Percentiles rank a stretch among this genome's conserved stretches.
phyloP scores from a whole-genome alignment of 2,797 vertebrate genomes.

The Anas capensis region DNA sequence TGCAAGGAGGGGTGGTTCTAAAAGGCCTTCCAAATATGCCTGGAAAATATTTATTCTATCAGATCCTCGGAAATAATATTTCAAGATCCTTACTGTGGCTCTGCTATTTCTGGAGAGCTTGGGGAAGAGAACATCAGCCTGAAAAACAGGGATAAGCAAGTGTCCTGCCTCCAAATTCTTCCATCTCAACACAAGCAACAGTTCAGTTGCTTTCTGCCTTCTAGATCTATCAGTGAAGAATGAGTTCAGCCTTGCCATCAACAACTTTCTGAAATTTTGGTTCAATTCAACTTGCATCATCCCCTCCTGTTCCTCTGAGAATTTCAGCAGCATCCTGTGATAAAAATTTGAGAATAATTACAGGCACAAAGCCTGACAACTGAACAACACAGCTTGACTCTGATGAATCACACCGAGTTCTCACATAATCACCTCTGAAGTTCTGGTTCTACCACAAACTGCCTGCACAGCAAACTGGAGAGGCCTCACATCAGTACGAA shows the following conservation, averaged over 20 bases:
- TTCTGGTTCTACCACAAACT: not conserved
- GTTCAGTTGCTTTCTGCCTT: not conserved
- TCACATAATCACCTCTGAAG: not conserved
- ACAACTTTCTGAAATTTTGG: conserved; percentile 48
- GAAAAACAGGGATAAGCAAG: not conserved
- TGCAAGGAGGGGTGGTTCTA: not conserved
- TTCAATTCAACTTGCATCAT: conserved; percentile 46
- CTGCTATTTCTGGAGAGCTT: not conserved
- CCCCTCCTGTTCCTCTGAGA: conserved; percentile 26
- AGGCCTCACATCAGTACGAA: not conserved
- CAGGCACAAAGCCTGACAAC: fast-evolving
- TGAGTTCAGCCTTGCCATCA: conserved; percentile 39
- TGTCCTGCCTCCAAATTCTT: not conserved
- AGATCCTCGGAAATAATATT: not conserved
- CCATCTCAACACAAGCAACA: not conserved
- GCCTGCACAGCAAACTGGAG: fast-evolving
- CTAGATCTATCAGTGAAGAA: conserved; percentile 49
- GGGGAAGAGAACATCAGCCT: not conserved
- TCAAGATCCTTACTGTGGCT: not conserved
- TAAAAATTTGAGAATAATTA: not conserved
- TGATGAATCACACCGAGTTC: not conserved
- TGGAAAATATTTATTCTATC: not conserved
- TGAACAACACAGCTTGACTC: not conserved
- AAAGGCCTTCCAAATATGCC: not conserved
- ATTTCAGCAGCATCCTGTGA: not conserved